Evolutionary conservation across 2,113 vertebrate genomes (phyloP).

Genomic region (Mixornis gularis): DNA sequence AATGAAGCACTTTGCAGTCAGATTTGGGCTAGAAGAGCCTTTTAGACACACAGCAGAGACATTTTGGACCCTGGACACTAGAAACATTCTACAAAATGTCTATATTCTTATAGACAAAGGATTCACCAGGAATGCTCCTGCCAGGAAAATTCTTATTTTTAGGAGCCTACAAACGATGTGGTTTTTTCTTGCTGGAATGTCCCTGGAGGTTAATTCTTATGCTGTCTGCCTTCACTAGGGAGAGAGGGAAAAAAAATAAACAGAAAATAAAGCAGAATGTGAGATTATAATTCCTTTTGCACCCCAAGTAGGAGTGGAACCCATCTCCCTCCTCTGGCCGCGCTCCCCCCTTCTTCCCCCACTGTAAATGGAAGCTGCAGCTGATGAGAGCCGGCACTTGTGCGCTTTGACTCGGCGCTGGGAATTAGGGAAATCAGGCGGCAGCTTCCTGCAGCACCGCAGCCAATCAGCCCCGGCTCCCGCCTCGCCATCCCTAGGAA

Average conservation of each 20-base stretch:
- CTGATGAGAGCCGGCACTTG: not conserved
- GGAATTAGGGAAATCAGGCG: not conserved
- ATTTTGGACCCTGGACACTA: not conserved
- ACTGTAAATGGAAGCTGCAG: not conserved
- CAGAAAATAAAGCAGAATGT: not conserved
- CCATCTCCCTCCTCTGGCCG: accelerated
- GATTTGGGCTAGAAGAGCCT: not conserved
- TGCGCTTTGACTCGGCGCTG: not conserved
- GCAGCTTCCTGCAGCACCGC: not conserved
- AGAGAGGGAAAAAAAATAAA: not conserved
- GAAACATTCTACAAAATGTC: not conserved
- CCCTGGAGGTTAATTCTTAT: not conserved
- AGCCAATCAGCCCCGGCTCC: not conserved
- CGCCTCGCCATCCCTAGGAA: not conserved
- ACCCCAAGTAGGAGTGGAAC: not conserved
- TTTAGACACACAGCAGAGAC: not conserved
- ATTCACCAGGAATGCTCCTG: not conserved
- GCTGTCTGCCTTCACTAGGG: not conserved
- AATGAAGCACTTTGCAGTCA: not conserved
- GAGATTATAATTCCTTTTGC: not conserved
- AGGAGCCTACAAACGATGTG: not conserved
- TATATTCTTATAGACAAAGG: not conserved
- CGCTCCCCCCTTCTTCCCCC: not conserved
- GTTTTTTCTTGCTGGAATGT: not conserved
- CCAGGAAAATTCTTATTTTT: not conserved